Evolutionary conservation across 2,888 invertebrate genomes (phyloP).

Genomic region (Tubiluchus corallicola): DNA sequence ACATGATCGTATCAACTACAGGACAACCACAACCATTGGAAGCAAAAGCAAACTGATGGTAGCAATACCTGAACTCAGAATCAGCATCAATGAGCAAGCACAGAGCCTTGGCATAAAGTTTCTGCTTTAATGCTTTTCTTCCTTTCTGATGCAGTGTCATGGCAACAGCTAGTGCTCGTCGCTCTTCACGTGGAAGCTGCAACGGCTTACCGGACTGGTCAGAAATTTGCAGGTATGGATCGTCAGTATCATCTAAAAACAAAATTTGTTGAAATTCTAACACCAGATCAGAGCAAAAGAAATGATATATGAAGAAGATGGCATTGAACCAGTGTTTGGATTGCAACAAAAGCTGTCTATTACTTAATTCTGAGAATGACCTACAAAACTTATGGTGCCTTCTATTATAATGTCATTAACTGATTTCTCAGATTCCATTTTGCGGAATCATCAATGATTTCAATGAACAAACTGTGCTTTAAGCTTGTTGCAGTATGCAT

Average conservation of each 20-base stretch:
- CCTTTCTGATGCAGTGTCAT: constrained; percentile 64
- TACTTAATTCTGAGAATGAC: too few species aligned
- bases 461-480: too few species aligned
- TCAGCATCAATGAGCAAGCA: constrained; percentile 59
- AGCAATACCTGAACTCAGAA: constrained; percentile 43
- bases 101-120: constrained; percentile 48
- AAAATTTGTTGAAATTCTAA: constrained; percentile 31
- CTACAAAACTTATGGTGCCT: constrained; percentile 32
- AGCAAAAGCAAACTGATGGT: too few species aligned
- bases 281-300: too few species aligned
- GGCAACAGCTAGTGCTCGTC: constrained; percentile 48
- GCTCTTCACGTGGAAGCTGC: constrained; percentile 47
- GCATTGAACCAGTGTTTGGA: too few species aligned
- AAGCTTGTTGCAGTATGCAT: too few species aligned
- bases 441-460: too few species aligned
- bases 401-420: constrained; percentile 28
- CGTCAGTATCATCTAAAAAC: constrained; percentile 17
- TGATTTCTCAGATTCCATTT: too few species aligned
- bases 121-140: constrained; percentile 41
- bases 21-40: too few species aligned
- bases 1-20: too few species aligned
- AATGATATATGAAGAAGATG: too few species aligned
- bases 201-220: constrained; percentile 57
- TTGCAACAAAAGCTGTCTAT: too few species aligned
- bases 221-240: constrained; percentile 31